These are phyloP conservation scores for Axea sp. DNA, from an alignment of 2,888 invertebrate genomes.

Conservation along the genomic window DNA sequence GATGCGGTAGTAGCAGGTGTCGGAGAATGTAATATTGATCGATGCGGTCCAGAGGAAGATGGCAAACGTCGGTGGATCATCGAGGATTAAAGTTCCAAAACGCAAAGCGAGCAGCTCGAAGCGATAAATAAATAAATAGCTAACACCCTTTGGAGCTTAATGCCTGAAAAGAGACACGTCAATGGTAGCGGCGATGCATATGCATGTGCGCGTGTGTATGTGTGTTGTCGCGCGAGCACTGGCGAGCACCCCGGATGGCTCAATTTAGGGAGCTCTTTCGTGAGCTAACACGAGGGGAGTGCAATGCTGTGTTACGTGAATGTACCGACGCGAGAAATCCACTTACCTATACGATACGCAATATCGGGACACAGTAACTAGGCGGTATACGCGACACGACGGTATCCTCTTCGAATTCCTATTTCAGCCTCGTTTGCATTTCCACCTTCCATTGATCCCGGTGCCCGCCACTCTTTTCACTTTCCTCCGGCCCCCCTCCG, in stretches of 20 bases:
- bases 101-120: conserved; percentile 55
- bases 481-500: conserved; percentile 15
- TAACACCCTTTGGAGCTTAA: conserved; percentile 66
- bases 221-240: conserved; percentile 9
- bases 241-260: conserved; percentile 65
- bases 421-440: conserved; percentile 50
- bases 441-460: conserved; percentile 43
- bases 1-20: not conserved
- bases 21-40: conserved; percentile 52
- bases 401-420: conserved; percentile 34
- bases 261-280: conserved; percentile 73
- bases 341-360: conserved; percentile 70
- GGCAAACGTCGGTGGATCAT: conserved; percentile 43
- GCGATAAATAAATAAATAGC: conserved; percentile 68
- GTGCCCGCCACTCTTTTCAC: conserved; percentile 32
- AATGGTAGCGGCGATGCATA: conserved; percentile 16
- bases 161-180: conserved; percentile 42
- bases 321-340: conserved; percentile 75
- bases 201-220: conserved; percentile 14
- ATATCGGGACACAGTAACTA: conserved; percentile 54
- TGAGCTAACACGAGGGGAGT: conserved; percentile 73
- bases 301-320: conserved; percentile 74
- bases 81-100: conserved; percentile 49
- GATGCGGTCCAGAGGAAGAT: conserved; percentile 27
- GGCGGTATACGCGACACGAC: conserved; percentile 40